These are phyloP conservation scores for Eonycteris spelaea DNA, from an alignment of 2,113 vertebrate genomes.

Conservation along the genomic window DNA sequence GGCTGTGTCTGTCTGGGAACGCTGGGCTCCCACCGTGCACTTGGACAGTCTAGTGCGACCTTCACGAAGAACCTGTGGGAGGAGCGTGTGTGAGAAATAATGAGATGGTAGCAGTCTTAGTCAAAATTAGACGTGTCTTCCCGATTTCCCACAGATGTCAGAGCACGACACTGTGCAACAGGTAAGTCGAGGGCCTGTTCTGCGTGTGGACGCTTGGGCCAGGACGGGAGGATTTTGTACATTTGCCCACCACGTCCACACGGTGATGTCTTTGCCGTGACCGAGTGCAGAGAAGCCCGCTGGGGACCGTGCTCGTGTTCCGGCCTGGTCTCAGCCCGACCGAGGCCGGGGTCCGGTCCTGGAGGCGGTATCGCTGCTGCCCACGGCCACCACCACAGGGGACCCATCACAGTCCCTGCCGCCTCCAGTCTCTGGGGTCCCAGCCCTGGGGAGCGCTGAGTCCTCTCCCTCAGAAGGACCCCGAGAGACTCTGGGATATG, in stretches of 20 bases:
- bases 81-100: neutral
- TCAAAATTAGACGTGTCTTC: neutral
- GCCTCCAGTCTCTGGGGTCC: accelerated
- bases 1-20: neutral
- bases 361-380: neutral
- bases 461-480: neutral
- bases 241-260: neutral
- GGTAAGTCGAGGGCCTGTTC: neutral
- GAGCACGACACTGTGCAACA: neutral
- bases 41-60: neutral
- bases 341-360: neutral
- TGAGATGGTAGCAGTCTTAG: neutral
- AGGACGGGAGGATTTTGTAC: neutral
- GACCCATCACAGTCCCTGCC: neutral
- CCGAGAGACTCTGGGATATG: neutral
- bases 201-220: neutral
- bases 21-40: neutral
- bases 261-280: neutral
- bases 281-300: neutral
- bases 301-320: neutral
- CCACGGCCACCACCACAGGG: neutral
- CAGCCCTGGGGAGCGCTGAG: too few species aligned
- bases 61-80: neutral
- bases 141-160: neutral
- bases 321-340: neutral